phyloP scores from a whole-genome alignment of 2,888 invertebrate species.

The Mermis nigrescens region DNA sequence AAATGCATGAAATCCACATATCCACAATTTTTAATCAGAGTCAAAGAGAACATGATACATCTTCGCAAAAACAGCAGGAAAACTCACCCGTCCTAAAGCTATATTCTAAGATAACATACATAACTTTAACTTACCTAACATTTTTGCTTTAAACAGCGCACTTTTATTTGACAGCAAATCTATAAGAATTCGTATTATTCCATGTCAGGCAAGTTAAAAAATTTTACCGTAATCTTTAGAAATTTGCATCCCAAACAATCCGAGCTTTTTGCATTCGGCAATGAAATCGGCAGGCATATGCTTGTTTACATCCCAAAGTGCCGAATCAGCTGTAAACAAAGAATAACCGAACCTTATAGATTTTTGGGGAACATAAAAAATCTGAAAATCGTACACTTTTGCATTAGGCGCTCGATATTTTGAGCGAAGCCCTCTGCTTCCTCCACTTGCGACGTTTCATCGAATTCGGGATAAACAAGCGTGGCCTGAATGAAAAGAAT shows the following conservation, averaged over 20 bases:
- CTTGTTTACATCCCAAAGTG: slow-evolving; percentile 3
- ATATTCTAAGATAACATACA: no score
- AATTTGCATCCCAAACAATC: slow-evolving; percentile 7
- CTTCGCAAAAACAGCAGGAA: no score
- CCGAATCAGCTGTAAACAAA: slow-evolving; percentile 10
- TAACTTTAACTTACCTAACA: no score
- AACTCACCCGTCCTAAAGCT: no score
- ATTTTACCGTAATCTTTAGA: slow-evolving; percentile 11
- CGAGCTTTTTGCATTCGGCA: slow-evolving; percentile 7
- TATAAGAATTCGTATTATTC: no score
- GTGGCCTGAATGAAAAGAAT: slow-evolving; percentile 25
- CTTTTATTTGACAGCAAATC: no score
- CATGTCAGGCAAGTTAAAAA: no score
- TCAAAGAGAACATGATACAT: no score
- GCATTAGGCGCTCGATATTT: slow-evolving; percentile 4
- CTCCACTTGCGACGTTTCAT: slow-evolving; percentile 24
- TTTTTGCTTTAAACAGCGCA: no score
- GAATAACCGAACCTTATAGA: neutral
- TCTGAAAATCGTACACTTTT: slow-evolving; percentile 5
- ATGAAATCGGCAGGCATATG: slow-evolving; percentile 6
- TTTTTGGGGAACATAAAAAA: neutral
- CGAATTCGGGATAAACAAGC: slow-evolving; percentile 28
- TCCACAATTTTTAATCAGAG: no score
- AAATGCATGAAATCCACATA: no score
- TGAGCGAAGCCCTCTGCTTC: slow-evolving; percentile 22